Conservation (phyloP, 2,888 invertebrate genomes). For the Pterostichus niger region DNA sequence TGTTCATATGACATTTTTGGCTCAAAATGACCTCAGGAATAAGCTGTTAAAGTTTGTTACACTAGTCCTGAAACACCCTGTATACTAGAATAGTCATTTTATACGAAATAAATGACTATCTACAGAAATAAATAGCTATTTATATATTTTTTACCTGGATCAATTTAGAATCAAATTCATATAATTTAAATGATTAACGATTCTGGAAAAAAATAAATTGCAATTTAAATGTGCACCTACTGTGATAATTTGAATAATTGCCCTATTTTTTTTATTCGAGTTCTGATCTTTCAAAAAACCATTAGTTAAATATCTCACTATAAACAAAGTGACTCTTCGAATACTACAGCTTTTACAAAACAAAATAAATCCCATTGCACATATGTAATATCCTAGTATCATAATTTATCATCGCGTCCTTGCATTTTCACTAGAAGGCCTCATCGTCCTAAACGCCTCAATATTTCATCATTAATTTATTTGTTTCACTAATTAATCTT, state of each 20-base stretch:
- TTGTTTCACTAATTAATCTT: constrained; percentile 23
- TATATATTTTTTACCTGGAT: not conserved
- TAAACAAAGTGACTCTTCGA: not conserved
- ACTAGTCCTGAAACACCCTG: too few species aligned
- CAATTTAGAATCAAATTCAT: not conserved
- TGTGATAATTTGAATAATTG: constrained; percentile 24
- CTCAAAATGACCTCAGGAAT: too few species aligned
- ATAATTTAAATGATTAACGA: constrained; percentile 40
- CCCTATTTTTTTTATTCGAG: not conserved
- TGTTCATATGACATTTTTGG: too few species aligned
- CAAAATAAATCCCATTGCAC: too few species aligned
- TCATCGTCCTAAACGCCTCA: constrained; percentile 1
- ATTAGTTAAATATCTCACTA: not conserved
- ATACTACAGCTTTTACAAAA: too few species aligned
- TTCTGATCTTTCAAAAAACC: not conserved
- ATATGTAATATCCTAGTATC: not conserved
- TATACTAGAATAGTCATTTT: too few species aligned
- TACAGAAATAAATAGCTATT: not conserved
- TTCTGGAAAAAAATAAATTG: constrained; percentile 10
- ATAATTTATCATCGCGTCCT: not conserved
- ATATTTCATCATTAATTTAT: constrained; percentile 15
- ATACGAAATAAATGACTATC: constrained; percentile 1
- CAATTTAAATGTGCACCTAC: constrained; percentile 9
- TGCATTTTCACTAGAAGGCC: not conserved
- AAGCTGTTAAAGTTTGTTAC: too few species aligned